Conservation (phyloP, 2,113 vertebrate genomes). For the Tragelaphus buxtoni region DNA sequence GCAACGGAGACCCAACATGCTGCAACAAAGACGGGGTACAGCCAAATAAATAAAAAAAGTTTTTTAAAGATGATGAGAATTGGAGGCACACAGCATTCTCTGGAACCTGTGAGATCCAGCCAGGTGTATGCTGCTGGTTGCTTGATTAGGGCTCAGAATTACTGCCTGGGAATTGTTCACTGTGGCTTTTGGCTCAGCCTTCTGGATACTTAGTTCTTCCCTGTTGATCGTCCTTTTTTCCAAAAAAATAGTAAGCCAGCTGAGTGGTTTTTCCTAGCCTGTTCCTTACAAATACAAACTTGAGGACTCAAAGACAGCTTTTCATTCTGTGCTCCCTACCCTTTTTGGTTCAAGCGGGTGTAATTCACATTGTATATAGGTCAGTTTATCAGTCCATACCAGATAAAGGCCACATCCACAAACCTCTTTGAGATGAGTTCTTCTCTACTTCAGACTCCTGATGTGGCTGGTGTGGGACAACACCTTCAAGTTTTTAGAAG, state of each 20-base stretch:
- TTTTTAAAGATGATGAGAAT: neutral
- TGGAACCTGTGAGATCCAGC: neutral
- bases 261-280: neutral
- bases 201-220: neutral
- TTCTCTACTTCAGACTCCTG: neutral
- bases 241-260: neutral
- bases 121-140: no score
- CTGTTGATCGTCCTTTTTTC: neutral
- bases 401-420: neutral
- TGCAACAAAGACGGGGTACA: neutral
- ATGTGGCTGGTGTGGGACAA: neutral
- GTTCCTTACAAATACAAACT: neutral
- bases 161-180: neutral
- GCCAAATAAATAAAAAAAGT: rapidly evolving
- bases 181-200: neutral
- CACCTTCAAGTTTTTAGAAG: neutral
- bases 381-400: neutral
- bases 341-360: neutral
- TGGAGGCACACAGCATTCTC: neutral
- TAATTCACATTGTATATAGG: neutral
- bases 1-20: rapidly evolving
- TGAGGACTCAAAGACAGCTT: neutral
- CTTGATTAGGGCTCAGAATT: neutral
- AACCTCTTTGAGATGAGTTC: neutral
- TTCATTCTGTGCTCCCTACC: neutral